Base-by-base conservation (phyloP, 53 echinoderm and acorn worm species). In the Henricia sp. region DNA sequence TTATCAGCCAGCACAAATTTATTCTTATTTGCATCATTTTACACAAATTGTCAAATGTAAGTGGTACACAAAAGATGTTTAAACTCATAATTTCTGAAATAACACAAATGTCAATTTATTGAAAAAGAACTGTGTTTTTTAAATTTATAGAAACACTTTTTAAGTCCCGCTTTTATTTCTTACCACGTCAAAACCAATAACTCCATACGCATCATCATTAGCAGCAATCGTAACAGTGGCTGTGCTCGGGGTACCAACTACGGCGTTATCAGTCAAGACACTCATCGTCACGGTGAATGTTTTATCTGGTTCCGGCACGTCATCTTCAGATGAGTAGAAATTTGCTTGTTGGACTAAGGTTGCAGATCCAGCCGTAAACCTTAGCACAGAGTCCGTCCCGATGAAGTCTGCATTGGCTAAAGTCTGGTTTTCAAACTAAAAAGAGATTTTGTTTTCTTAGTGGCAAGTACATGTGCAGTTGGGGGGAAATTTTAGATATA, bases 131-230 rank as follows among this genome's bases (percentile, higher is more conserved):
- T 44, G 13, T 6, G 6, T 9, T 9, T 44, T 44, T 44, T 44
- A 9, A 44, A 44, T 9, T 44, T 13, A 44, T 13, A 9, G 6
- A 13, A 11, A 60, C 33, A 9, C 33, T 60, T 29, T 16, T 53
- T 3, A 53, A n/a, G n/a, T 44, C 13, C 44, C 6, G 6, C 3
- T 52, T 35, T 3, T 19, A 63, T 54, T 40, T 69, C 91, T 95
- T 77, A 96, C 97, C 86, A 66, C 76, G 67, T 83, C 83, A 84
- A 97, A 94, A 28, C 87, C 91, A 25, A 94, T 88, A 60, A 97
- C 84, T 3, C 94, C 97, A 88, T 83, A 90, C 0, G 97, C 97
- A 92, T 97, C 94, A 71, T 97, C 97, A 60, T 90, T 97, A 52
- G 94, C 94, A 44, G 77, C 71, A 10, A 97, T 84, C 0, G 87